Evolutionary conservation across 2,113 vertebrate species (phyloP).

Genomic region (Gambusia holbrooki): DNA sequence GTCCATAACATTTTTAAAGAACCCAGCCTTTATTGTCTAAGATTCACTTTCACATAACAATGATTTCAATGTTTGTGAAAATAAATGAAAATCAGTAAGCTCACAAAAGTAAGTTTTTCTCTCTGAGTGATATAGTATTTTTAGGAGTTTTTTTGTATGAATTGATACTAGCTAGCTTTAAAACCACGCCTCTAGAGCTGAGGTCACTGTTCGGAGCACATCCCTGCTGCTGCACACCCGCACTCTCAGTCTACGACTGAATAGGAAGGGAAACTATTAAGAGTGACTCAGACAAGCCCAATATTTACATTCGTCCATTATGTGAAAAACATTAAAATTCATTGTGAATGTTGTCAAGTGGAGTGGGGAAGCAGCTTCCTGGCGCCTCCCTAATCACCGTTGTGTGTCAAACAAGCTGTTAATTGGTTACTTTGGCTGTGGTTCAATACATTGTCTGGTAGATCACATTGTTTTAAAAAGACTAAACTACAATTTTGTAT

Average conservation of each 20-base stretch:
- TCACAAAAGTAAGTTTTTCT: neutral
- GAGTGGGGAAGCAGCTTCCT: neutral
- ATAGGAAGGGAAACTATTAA: neutral
- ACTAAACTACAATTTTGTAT: neutral
- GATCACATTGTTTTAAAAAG: neutral
- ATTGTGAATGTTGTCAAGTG: slow-evolving; percentile 10
- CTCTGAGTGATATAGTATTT: neutral
- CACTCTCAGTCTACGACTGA: neutral
- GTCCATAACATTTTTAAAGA: neutral
- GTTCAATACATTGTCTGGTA: neutral
- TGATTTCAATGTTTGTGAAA: too few species aligned
- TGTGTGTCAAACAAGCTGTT: neutral
- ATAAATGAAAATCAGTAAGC: neutral
- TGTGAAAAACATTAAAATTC: slow-evolving; percentile 6
- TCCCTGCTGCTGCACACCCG: neutral
- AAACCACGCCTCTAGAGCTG: neutral
- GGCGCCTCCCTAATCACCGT: slow-evolving; percentile 13
- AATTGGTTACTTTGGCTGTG: neutral
- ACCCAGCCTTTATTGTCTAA: neutral
- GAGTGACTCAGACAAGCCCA: neutral
- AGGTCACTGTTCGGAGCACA: neutral
- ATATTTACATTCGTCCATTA: slow-evolving; percentile 1
- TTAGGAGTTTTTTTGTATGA: neutral
- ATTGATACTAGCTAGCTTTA: too few species aligned
- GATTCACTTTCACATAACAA: too few species aligned